Evolutionary conservation across 2,113 vertebrate genomes (phyloP), one percentile per base, ranked within the genome.

Genomic region (Hymenochirus boettgeri): DNA sequence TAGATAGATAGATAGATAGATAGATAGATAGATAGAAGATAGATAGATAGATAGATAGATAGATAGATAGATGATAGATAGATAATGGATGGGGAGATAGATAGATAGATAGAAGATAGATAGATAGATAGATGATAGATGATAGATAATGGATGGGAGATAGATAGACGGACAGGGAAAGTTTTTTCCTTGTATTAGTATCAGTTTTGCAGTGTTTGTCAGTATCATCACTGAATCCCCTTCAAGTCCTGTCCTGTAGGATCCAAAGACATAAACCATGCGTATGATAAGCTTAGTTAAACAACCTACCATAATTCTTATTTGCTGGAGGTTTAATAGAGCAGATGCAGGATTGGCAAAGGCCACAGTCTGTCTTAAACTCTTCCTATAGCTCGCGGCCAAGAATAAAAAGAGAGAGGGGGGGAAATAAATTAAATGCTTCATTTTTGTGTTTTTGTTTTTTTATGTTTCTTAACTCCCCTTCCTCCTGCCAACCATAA

Each of bases 281-380:
- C 85, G 81, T 83, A 87, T 83, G 86, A 80, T 87, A 86, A 87
- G 83, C 86, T 71, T 89, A 83, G 85, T 90, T 89, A 89, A 88
- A 90, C 86, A 89, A 83, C 79, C 72, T 78, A 75, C 83, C 80
- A 77, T 85, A 87, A 85, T 88, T 88, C 86, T 86, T 90, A 86
- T 90, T 90, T 90, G 87, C 87, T 89, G 86, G 86, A 90, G 86
- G 87, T 88, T 90, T 89, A 85, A 88, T 85, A 85, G 82, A 88
- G 87, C 88, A 90, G 88, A 89, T 90, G 88, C 77, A 85, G 85
- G 80, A 85, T 88, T 90, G 88, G 88, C 88, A 89, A 73, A 53
- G 78, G 70, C 80, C 81, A 19, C 62, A 76, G 82, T 82, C 87
- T 89, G 88, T 86, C 84, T 83, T 82, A 79, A 83, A 74, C 79